These are phyloP conservation scores for Ceriagrion tenellum DNA, from an alignment of 2,888 invertebrate genomes.

Conservation along the genomic window DNA sequence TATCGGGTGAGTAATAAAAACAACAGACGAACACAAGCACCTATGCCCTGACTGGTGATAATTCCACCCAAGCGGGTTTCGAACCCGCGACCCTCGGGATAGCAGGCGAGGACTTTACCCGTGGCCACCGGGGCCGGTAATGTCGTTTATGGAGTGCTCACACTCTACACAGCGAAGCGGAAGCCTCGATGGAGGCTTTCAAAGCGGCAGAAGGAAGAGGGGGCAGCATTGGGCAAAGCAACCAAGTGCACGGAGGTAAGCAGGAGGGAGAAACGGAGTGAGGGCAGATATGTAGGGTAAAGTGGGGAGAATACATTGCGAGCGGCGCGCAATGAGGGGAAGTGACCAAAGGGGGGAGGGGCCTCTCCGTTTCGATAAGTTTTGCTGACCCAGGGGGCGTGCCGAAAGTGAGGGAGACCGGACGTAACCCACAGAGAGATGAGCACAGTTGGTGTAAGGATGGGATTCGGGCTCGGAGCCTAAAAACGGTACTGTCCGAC, in stretches of 20 bases:
- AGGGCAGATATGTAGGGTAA: neutral
- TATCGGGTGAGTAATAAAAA: too few relatives aligned
- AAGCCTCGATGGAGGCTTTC: neutral
- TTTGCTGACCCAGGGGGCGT: neutral
- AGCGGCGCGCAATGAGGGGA: too few relatives aligned
- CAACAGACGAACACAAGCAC: too few relatives aligned
- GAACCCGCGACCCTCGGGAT: too few relatives aligned
- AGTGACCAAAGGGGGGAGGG: neutral
- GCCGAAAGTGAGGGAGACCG: too few relatives aligned
- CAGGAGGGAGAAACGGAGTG: neutral
- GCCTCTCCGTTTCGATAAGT: neutral
- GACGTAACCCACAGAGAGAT: neutral
- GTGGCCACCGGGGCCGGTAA: too few relatives aligned
- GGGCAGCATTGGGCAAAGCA: neutral
- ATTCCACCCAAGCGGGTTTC: too few relatives aligned
- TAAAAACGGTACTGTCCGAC: neutral
- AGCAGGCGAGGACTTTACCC: too few relatives aligned
- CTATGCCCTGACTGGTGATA: too few relatives aligned
- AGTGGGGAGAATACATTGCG: too few relatives aligned
- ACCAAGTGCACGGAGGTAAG: neutral
- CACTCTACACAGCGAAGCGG: neutral
- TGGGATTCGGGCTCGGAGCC: neutral
- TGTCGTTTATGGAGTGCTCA: neutral
- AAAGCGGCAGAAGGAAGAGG: too few relatives aligned
- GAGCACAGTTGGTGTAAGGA: neutral